These are phyloP conservation scores for Kryptopterus vitreolus DNA, from an alignment of 2,797 vertebrate genomes.

Conservation along the genomic window DNA sequence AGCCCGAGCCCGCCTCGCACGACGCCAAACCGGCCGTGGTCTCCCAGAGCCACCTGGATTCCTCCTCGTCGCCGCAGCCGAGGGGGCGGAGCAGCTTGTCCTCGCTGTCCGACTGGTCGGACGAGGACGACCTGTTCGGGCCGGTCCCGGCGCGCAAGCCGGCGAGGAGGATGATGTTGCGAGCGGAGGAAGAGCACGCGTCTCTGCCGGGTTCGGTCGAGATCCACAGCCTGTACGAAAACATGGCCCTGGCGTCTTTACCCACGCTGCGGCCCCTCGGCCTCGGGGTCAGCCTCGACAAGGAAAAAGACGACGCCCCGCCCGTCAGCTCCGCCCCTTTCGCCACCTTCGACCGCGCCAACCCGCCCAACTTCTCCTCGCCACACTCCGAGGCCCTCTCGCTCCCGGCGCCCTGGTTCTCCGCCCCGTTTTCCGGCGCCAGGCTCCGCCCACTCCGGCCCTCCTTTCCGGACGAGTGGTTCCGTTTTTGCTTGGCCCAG, in stretches of 20 bases:
- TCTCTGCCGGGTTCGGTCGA: conserved; percentile 90
- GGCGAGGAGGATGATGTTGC: conserved; percentile 74
- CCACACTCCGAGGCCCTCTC: conserved; percentile 82
- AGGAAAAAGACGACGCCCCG: background rate
- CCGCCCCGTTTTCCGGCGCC: conserved; percentile 75
- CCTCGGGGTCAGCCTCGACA: conserved; percentile 68
- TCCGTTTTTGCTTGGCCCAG: conserved; percentile 80
- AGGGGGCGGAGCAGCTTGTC: conserved; percentile 79
- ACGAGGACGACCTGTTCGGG: conserved; percentile 88
- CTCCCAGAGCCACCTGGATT: conserved; percentile 43
- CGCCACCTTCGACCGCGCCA: conserved; percentile 55
- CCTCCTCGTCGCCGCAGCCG: conserved; percentile 52
- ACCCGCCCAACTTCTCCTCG: conserved; percentile 81
- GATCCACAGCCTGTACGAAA: conserved; percentile 75
- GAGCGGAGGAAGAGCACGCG: conserved; percentile 68
- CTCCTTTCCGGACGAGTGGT: conserved; percentile 93
- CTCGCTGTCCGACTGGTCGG: conserved; percentile 88
- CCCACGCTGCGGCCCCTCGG: conserved; percentile 79
- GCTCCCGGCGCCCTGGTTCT: conserved; percentile 86
- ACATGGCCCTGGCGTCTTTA: conserved; percentile 74
- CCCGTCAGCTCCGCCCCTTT: conserved; percentile 59
- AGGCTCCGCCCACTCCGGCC: conserved; percentile 81
- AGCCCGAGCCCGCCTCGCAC: conserved; percentile 59
- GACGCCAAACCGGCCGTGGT: conserved; percentile 38
- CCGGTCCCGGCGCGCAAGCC: conserved; percentile 76